Conservation (phyloP, 2,113 vertebrate genomes). For the Pycnonotus jocosus region DNA sequence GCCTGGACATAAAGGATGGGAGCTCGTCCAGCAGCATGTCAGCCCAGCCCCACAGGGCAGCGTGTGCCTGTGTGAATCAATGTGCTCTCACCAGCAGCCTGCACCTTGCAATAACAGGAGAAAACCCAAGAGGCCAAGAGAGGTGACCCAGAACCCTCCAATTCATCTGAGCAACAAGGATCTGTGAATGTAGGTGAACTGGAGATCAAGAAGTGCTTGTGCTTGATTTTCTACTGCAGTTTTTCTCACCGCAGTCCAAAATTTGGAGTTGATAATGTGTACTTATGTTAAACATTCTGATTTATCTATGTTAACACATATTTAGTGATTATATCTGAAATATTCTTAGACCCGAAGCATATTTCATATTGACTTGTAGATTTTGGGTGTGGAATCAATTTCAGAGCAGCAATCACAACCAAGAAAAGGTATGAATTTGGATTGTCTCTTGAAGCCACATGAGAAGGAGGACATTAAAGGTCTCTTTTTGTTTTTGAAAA, state of each 20-base stretch:
- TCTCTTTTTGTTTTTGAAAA: neutral
- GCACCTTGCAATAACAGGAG: neutral
- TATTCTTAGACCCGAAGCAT: neutral
- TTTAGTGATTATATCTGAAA: neutral
- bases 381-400: neutral
- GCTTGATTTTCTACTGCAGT: neutral
- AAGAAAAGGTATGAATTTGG: neutral
- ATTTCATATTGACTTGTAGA: neutral
- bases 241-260: neutral
- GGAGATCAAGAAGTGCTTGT: neutral
- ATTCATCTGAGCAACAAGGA: neutral
- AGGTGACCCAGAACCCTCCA: neutral
- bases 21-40: neutral
- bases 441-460: neutral
- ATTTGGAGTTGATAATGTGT: neutral
- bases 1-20: neutral
- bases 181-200: neutral
- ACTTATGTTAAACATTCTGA: neutral
- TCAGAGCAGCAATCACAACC: neutral
- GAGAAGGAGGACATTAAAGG: neutral
- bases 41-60: neutral
- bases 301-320: neutral
- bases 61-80: fast-evolving
- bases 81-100: neutral
- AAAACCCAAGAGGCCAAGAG: neutral